Conservation (phyloP, 2,797 vertebrate species). For the Urophycis tenuis region DNA sequence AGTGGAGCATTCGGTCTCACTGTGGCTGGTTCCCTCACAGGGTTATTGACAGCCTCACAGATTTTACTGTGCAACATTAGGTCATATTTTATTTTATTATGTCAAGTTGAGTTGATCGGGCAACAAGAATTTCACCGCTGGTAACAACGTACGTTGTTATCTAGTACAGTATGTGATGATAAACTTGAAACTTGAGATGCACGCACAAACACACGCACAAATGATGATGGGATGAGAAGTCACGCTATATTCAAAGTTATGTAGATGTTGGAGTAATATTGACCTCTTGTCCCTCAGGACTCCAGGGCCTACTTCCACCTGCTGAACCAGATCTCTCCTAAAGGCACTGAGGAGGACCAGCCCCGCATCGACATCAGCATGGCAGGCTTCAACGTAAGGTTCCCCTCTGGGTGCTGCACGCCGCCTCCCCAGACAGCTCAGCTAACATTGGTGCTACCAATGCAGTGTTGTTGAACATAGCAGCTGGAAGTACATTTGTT, state of each 20-base stretch:
- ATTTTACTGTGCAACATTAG: too few species aligned
- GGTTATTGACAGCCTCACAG: too few species aligned
- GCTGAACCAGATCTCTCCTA: constrained; percentile 94
- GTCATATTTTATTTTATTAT: too few species aligned
- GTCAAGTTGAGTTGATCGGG: too few species aligned
- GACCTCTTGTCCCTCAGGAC: constrained; percentile 69
- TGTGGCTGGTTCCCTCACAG: background rate
- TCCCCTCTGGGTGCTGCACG: background rate
- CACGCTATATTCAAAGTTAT: too few species aligned
- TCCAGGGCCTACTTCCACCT: constrained; percentile 96
- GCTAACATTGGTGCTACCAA: too few species aligned
- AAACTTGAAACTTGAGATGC: too few species aligned
- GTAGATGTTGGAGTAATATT: background rate
- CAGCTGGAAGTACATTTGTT: background rate
- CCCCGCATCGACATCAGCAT: constrained; percentile 86
- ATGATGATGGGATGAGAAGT: background rate
- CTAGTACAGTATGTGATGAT: too few species aligned
- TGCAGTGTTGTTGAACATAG: too few species aligned
- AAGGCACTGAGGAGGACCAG: constrained; percentile 88
- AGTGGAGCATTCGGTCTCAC: background rate
- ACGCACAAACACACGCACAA: background rate
- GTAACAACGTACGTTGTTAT: too few species aligned
- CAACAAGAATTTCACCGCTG: too few species aligned
- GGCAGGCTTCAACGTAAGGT: constrained; percentile 86
- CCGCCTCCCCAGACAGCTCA: background rate